Evolutionary conservation across 2,113 vertebrate genomes (phyloP), one percentile per base, ranked within the genome.

Genomic region (Tragelaphus imberbis): DNA sequence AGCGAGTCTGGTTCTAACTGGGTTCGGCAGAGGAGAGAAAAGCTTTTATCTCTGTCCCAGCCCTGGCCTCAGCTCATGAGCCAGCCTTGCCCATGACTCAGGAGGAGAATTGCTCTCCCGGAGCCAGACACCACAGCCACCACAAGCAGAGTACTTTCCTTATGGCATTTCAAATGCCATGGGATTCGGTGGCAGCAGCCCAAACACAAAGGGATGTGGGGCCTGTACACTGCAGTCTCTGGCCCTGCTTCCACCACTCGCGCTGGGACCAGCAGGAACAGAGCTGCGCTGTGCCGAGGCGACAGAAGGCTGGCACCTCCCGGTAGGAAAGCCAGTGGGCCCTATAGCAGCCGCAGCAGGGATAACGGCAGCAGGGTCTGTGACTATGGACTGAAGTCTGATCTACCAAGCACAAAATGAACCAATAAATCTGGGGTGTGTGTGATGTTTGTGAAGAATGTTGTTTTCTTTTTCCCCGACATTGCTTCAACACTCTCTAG

Each of bases 41-140:
- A 79, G 90, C 91, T 97, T 97, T 97, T 87, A 95, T 96, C 94
- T 96, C 80, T 80, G 1, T 87, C 97, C 94, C 80, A 96, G 36
- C 56, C 59, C 68, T 95, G 90, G 90, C 97, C 94, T 96, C 92
- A 86, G 82, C 89, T 96, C 92, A 92, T 75, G 96, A 97, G 84
- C 92, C 21, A 53, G 51, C 16, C 90, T 94, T 94, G 84, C 84
- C 71, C 84, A 95, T 61, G 47, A 96, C 92, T 97, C 89, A 88
- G 93, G 88, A 92, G 84, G 94, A 97, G 95, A 95, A 80, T 61
- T 93, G 58, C 47, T 94, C 40, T 95, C 58, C 58, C 30, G 53
- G 79, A 88, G 90, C 88, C 95, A 97, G 94, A 51, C 47, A 79
- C 87, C 97, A 94, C 49, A 75, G 53, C 96, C 87, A 80, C 95